Conservation (phyloP, 2,113 vertebrate genomes). For the Dromiciops gliroides region DNA sequence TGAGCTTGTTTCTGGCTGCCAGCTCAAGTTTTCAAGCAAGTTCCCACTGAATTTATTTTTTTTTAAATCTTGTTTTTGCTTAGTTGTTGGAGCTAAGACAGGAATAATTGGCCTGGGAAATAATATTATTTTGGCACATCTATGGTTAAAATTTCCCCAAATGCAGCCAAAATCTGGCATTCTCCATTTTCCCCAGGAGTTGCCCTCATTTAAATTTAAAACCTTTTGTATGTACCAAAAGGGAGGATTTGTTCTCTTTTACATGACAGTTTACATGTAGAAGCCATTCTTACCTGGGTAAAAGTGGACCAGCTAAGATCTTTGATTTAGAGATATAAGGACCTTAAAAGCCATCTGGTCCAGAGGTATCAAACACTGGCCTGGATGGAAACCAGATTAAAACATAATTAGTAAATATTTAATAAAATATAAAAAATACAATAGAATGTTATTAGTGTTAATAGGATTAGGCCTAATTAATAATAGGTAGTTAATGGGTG, state of each 20-base stretch:
- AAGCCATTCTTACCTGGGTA: background rate
- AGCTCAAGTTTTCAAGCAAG: background rate
- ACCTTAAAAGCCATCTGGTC: too few relatives aligned
- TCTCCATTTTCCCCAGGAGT: background rate
- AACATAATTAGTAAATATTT: background rate
- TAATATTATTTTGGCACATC: background rate
- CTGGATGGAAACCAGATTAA: too few relatives aligned
- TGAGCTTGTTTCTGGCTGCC: background rate
- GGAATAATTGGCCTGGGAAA: background rate
- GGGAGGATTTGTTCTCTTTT: background rate
- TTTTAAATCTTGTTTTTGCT: background rate
- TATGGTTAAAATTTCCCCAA: background rate
- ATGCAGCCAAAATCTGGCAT: background rate
- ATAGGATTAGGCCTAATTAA: background rate
- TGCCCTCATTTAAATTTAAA: background rate
- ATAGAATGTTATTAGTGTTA: background rate
- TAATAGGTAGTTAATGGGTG: background rate
- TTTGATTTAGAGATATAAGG: too few relatives aligned
- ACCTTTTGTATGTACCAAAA: background rate
- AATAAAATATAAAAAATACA: background rate
- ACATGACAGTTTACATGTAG: background rate
- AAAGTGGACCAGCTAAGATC: too few relatives aligned
- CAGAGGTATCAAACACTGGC: too few relatives aligned
- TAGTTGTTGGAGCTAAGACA: background rate
- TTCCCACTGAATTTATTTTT: slow-evolving; percentile 32